phyloP scores from a whole-genome alignment of 2,113 vertebrate genomes.

The Nyctibius bracteatus region DNA sequence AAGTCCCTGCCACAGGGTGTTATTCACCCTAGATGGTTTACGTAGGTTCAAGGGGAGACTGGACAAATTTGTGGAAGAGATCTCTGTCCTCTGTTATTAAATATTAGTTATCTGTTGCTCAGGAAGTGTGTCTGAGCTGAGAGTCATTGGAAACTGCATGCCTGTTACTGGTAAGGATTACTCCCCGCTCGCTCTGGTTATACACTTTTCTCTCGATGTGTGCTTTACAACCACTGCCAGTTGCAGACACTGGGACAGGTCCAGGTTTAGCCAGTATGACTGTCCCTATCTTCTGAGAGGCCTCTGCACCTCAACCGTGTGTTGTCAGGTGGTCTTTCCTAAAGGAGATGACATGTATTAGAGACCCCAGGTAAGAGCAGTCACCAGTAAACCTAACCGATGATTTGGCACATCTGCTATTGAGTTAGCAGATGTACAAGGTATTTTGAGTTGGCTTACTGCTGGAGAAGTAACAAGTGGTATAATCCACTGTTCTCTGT shows the following conservation, averaged over 20 bases:
- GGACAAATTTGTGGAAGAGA: neutral
- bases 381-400: neutral
- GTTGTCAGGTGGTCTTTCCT: neutral
- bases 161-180: rapidly evolving
- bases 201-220: neutral
- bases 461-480: neutral
- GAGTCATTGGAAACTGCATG: neutral
- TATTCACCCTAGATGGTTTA: neutral
- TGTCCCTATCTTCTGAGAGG: neutral
- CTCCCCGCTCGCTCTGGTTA: rapidly evolving
- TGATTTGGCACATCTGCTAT: neutral
- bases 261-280: neutral
- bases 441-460: neutral
- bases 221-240: neutral
- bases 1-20: neutral
- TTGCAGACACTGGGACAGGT: neutral
- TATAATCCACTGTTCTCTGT: neutral
- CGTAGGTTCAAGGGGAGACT: neutral
- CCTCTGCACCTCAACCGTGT: neutral
- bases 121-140: neutral
- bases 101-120: neutral
- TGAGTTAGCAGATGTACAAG: neutral
- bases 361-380: neutral
- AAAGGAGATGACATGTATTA: neutral
- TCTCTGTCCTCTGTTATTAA: neutral